Base-by-base conservation (phyloP, 2,888 invertebrate genomes). In the Yponomeuta sedellus region DNA sequence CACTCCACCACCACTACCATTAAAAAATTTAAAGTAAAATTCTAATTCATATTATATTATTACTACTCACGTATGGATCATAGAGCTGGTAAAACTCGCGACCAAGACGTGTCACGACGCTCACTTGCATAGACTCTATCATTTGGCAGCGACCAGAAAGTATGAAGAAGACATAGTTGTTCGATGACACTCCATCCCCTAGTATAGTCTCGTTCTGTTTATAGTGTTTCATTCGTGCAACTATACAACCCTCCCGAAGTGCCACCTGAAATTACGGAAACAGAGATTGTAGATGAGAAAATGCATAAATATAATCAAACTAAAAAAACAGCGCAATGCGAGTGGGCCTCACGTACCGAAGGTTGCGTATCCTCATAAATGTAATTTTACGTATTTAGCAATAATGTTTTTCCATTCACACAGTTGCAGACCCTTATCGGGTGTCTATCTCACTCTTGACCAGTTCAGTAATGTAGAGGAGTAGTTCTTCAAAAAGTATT, bases 171-270 rank as follows among this genome's bases (percentile, higher is more conserved):
- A 88, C 88, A 57, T 85, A 87, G 74, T 88, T 89, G 44, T 82
- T 71, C 6, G 92, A 77, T 11, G 92, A 93, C 59, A 80, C 76
- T 20, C 90, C 91, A 69, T 92, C 92, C 0, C 93, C 93, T 16
- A 92, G 77, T 4, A 93, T 74, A 11, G 92, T 93, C 72, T 94
- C 93, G 70, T 93, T 92, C 0, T 83, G 70, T 22, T 82, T 81
- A 73, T 87, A 94, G 1, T 89, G 79, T 74, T 92, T 92, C 75
- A 94, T 91, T 81, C 93, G 93, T 5, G 94, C 93, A 34, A 94
- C 85, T 71, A 94, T 93, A 72, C 94, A 94, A 73, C 94, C 94
- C 79, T 94, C 94, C 62, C 93, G 89, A 65, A 91, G 90, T 0
- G 92, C 88, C 1, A 92, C 88, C 91, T 91, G 72, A 63, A 64